These are phyloP conservation scores for Nephila pilipes DNA, from an alignment of 1,140 invertebrate genomes.

Conservation along the genomic window DNA sequence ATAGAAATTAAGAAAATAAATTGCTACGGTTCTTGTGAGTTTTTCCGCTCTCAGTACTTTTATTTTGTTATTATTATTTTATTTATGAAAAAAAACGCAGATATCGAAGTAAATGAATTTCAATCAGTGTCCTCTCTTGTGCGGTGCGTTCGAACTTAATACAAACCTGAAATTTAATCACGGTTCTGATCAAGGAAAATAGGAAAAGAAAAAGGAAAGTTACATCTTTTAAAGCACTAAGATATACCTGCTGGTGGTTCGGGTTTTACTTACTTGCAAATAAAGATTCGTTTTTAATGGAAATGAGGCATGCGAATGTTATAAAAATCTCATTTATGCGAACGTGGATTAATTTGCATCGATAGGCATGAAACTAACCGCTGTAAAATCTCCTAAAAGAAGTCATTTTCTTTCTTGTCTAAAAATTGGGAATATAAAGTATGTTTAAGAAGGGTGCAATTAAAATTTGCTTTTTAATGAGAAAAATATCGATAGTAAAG, in stretches of 20 bases:
- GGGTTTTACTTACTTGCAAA: neutral
- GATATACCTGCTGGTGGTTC: neutral
- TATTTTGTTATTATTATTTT: neutral
- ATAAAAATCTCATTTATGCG: no score
- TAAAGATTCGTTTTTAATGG: constrained; percentile 5
- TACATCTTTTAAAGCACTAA: neutral
- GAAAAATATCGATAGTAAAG: no score
- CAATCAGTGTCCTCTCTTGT: constrained; percentile 12
- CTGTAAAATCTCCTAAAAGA: no score
- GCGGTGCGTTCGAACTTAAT: neutral
- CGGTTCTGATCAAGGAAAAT: constrained; percentile 20
- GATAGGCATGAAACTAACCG: no score
- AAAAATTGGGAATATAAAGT: no score
- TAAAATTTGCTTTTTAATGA: no score
- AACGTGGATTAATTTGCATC: no score
- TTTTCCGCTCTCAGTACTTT: neutral
- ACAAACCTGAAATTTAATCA: constrained; percentile 51
- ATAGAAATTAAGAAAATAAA: constrained; percentile 63
- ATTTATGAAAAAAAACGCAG: neutral
- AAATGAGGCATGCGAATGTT: neutral
- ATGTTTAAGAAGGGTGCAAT: no score
- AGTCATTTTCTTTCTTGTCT: no score
- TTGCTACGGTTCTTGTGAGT: constrained; percentile 42
- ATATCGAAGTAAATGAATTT: constrained; percentile 37
- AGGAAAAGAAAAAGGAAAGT: neutral